Percentiles rank a stretch among this genome's conserved stretches.
phyloP scores from a whole-genome alignment of 2,888 invertebrate genomes.

The Tethea ocularis region DNA sequence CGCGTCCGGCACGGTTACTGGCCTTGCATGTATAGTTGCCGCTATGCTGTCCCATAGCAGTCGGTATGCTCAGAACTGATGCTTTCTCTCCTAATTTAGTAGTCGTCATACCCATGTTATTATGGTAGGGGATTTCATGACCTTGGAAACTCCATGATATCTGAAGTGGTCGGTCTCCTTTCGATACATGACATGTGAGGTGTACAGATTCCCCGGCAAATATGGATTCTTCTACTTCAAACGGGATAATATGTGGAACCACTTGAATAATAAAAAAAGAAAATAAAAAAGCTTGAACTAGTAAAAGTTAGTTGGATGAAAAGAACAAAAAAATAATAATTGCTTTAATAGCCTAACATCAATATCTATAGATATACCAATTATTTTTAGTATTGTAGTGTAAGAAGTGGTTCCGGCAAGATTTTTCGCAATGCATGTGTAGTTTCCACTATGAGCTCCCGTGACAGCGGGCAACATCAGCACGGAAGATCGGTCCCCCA shows the following conservation, averaged over 20 bases:
- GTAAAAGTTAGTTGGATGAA: conserved; percentile 15
- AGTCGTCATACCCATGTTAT: conserved; percentile 79
- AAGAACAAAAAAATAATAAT: conserved; percentile 28
- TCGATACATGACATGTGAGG: conserved; percentile 86
- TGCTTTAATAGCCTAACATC: conserved; percentile 24
- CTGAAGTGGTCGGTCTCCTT: conserved; percentile 88
- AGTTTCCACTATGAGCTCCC: conserved; percentile 82
- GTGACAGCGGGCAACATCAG: conserved; percentile 79
- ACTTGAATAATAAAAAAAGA: conserved; percentile 57
- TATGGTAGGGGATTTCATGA: conserved; percentile 82
- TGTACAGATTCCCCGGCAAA: conserved; percentile 88
- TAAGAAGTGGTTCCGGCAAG: conserved; percentile 77
- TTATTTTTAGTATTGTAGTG: conserved; percentile 79
- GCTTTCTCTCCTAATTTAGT: conserved; percentile 82
- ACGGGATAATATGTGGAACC: conserved; percentile 86
- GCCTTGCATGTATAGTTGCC: conserved; percentile 87
- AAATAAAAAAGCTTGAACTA: neutral
- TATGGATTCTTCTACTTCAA: conserved; percentile 86
- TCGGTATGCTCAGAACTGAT: conserved; percentile 83
- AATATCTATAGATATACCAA: conserved; percentile 63
- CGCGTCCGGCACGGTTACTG: conserved; percentile 83
- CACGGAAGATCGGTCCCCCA: conserved; percentile 75
- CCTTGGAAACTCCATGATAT: conserved; percentile 89
- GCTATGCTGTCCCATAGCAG: conserved; percentile 83
- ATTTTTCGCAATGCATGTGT: conserved; percentile 83